These are phyloP conservation scores for Pollimyrus isidori DNA, from an alignment of 2,113 vertebrate genomes.

Conservation along the genomic window DNA sequence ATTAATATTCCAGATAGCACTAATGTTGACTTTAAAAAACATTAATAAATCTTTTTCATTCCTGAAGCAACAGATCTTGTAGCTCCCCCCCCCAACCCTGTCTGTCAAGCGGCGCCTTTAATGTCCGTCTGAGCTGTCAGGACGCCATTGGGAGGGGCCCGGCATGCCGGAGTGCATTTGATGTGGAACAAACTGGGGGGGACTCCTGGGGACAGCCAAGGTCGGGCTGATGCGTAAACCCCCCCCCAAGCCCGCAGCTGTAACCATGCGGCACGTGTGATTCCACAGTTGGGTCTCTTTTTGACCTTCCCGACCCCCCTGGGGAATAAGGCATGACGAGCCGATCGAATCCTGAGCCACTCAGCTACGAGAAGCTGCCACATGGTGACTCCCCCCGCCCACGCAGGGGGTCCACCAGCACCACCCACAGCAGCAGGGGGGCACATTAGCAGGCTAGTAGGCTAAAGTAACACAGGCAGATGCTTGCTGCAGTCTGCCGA, in stretches of 20 bases:
- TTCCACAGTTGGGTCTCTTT: background rate
- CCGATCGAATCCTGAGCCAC: background rate
- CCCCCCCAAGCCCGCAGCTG: background rate
- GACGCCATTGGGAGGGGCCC: constrained; percentile 1
- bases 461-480: background rate
- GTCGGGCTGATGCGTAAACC: background rate
- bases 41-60: constrained; percentile 44
- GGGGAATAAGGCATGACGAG: background rate
- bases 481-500: background rate
- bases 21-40: constrained; percentile 35
- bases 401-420: no score
- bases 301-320: background rate
- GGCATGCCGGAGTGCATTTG: constrained; percentile 15
- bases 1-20: constrained; percentile 32
- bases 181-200: constrained; percentile 9
- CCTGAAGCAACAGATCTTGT: constrained; percentile 22
- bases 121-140: constrained; percentile 33
- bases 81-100: background rate
- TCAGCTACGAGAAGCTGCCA: no score
- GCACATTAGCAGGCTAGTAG: background rate
- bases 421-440: background rate
- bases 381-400: background rate
- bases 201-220: no score
- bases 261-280: no score
- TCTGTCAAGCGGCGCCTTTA: constrained; percentile 33